Evolutionary conservation across 2,113 vertebrate genomes (phyloP), one percentile per base, ranked within the genome.

Genomic region (Montifringilla adamsi): DNA sequence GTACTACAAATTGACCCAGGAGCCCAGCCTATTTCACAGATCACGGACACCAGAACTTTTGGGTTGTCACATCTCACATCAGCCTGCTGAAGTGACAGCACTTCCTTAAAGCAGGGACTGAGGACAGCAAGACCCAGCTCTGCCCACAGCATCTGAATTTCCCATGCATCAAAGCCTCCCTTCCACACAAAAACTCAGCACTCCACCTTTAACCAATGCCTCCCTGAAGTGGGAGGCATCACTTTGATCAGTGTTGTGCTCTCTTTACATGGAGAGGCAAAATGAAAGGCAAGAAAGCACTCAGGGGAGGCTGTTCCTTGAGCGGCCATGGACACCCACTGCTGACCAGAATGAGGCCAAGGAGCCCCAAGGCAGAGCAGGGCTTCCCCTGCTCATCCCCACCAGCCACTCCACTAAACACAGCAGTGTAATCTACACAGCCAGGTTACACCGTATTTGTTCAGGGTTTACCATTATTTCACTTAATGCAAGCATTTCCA

Each of bases 1-100:
- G 27, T n/a, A 53, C 50, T 44, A 55, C 43, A 49, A 55, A 85
- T 0, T 63, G 90, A 77, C 50, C 55, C 59, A 30, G 1, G 33
- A 80, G 70, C 62, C 78, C 66, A 82, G 78, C 5, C 74, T 85
- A 30, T 78, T 89, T 80, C 78, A 78, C 84, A 87, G 74, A 82
- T 53, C 53, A 79, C 15, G 49, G 58, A 43, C 49, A 79, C 6
- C 46, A 60, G 55, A 76, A 60, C 49, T 49, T 72, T 3, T 15
- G 27, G 10, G 31, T 9, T n/a, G 28, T 5, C 11, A 2, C 0
- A 0, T 14, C 84, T 89, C 50, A 5, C 33, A 33, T 24, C 46
- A 73, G 44, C 4, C 56, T 74, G 83, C 24, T 52, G 30, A 62
- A 62, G 18, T 15, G 31, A 13, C 28, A 56, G 53, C 87, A 53